Base-by-base conservation (phyloP, 2,113 vertebrate species). In the Melospiza georgiana region DNA sequence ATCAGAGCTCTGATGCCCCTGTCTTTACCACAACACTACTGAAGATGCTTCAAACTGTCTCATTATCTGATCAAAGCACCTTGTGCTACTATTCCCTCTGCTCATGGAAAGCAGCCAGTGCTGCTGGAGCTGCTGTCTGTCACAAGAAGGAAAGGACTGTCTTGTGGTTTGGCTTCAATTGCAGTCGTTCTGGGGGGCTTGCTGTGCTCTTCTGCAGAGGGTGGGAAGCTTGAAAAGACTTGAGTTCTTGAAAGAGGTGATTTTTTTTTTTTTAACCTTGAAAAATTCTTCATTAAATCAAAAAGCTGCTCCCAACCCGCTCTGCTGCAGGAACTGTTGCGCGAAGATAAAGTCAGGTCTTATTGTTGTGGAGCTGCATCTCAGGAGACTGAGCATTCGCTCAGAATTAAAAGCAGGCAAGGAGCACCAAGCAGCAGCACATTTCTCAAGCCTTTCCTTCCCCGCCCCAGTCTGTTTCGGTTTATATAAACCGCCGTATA, bases 281-380 rank as follows among this genome's bases (percentile, higher is more conserved):
- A 75, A 75, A 81, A 81, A 57, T 74, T 67, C 65, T n/a, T 55
- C 19, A 43, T 46, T 22, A 52, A 79, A 82, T 87, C 28, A 72
- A 84, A 63, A 82, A 84, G 35, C 84, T 35, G 57, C 63, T 96
- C 89, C 91, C 85, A 62, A 85, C 84, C 51, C 10, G 19, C 31
- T 83, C 79, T 43, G 51, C 79, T 76, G 71, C 94, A 93, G 96
- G 93, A 94, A 85, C 95, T 71, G 84, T 91, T 96, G 44, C 0
- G 1, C 80, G 80, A 88, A 97, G 97, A 96, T 97, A 97, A 96
- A 96, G 87, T 94, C 95, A 80, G 83, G 61, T 59, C 59, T 7
- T 66, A 72, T 87, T 95, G 81, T 95, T 89, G 87, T 72, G 81
- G 95, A 84, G 92, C 95, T 92, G 83, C 49, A 90, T 90, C 93